These are phyloP conservation scores for Pachyseris speciosa DNA, from an alignment of 64 coral and sea anemone genomes.

Conservation along the genomic window DNA sequence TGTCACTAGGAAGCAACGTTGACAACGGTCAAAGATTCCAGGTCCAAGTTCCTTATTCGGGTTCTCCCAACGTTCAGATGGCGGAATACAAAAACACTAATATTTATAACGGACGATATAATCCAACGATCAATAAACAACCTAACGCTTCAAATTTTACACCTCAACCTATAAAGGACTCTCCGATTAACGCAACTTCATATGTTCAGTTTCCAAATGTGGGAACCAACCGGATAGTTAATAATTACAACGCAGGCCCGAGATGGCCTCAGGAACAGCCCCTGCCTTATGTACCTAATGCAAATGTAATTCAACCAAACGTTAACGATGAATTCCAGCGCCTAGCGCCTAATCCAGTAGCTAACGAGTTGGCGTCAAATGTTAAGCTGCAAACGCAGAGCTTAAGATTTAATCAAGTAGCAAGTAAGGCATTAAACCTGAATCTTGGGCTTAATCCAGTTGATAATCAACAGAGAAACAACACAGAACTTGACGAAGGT, in stretches of 20 bases:
- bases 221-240: background rate
- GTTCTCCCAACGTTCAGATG: background rate
- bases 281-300: background rate
- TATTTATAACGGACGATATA: background rate
- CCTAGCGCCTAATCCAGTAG: constrained; percentile 26
- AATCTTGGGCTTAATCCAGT: background rate
- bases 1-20: background rate
- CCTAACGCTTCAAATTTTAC: background rate
- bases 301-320: background rate
- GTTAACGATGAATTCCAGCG: constrained; percentile 40
- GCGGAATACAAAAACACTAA: background rate
- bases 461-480: constrained; percentile 25
- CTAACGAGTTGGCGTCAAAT: constrained; percentile 38
- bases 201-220: background rate
- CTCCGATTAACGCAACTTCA: background rate
- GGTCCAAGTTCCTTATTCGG: background rate
- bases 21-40: background rate
- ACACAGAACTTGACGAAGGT: constrained; percentile 14
- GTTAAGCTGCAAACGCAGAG: constrained; percentile 23
- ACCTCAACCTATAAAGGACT: background rate
- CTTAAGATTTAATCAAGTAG: constrained; percentile 40
- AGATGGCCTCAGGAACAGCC: background rate
- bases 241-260: constrained; percentile 9
- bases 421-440: background rate
- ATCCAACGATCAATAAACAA: background rate